phyloP scores from a whole-genome alignment of 2,113 vertebrate genomes.

The Verasper variegatus region DNA sequence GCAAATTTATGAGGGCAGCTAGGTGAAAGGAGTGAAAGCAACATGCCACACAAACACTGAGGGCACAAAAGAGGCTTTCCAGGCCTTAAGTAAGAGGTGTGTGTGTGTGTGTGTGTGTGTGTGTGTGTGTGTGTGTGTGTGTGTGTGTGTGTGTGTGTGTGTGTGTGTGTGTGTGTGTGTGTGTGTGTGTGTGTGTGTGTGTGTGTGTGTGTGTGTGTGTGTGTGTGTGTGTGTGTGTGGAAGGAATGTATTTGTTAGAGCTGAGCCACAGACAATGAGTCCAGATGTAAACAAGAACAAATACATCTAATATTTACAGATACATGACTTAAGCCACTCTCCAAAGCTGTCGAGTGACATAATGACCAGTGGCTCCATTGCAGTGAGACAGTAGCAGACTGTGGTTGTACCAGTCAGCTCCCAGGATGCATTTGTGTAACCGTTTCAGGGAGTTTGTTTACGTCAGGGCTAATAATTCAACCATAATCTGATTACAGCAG shows the following conservation, averaged over 20 bases:
- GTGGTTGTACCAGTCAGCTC: neutral
- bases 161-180: neutral
- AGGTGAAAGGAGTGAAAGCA: too few species aligned
- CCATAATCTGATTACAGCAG: conserved; percentile 19
- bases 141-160: too few species aligned
- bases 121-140: too few species aligned
- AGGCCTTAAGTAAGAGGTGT: neutral
- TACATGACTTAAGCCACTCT: too few species aligned
- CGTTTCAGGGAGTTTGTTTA: neutral
- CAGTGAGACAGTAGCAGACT: neutral
- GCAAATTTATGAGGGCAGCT: too few species aligned
- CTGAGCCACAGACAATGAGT: neutral
- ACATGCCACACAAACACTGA: conserved; percentile 4
- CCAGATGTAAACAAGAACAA: too few species aligned
- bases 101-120: neutral
- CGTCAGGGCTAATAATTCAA: conserved; percentile 17
- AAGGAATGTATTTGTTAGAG: too few species aligned
- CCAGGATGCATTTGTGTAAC: neutral
- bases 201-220: too few species aligned
- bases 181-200: neutral
- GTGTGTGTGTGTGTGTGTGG: too few species aligned
- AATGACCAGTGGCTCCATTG: neutral
- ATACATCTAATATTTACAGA: too few species aligned
- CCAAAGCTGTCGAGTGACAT: too few species aligned
- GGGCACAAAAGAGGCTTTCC: conserved; percentile 13